Base-by-base conservation (phyloP, 1,140 invertebrate species). In the Drosophila kepulauana region DNA sequence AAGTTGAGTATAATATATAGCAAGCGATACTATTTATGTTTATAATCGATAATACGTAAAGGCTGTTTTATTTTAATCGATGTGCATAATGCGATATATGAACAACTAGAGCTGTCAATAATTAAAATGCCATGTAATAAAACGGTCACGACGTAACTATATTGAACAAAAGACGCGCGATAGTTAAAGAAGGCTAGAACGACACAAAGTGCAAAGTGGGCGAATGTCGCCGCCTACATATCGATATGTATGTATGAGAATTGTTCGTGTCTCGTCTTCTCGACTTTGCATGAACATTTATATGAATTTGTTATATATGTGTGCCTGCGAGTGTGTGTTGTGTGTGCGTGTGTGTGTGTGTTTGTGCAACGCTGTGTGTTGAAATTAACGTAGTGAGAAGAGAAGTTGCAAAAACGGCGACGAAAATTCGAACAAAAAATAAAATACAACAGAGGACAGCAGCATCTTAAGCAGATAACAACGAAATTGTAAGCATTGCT, bases 311-410 rank as follows among this genome's bases (percentile, higher is more conserved):
- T 25, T 20, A 20, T 74, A 54, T 56, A 2, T 25, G 41, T 13
- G 41, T 13, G 41, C 11, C n/a, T 30, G 51, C 52, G 59, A 7
- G 33, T 33, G 66, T 35, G 58, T 63, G 35, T 25, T 54, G 5
- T 20, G 63, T 48, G 54, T 58, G 45, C 33, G 16, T 33, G 51
- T 61, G 61, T 63, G 59, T 73, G 46, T 56, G 73, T 70, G 52
- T 81, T 64, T 72, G 69, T 72, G 69, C 69, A 72, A 66, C 63
- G 78, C 78, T 82, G 80, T 81, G 81, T 85, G 62, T 11, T 38
- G 74, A 85, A 85, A 85, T 85, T 85, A 85, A 81, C 78, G 82
- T 68, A 78, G 82, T 85, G 81, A 78, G 78, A 85, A 85, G 73
- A 72, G 73, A 72, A 73, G 81, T 64, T 70, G 66, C 66, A 70